Evolutionary conservation across 2,797 vertebrate genomes (phyloP).

Genomic region (Pteropus rufus): DNA sequence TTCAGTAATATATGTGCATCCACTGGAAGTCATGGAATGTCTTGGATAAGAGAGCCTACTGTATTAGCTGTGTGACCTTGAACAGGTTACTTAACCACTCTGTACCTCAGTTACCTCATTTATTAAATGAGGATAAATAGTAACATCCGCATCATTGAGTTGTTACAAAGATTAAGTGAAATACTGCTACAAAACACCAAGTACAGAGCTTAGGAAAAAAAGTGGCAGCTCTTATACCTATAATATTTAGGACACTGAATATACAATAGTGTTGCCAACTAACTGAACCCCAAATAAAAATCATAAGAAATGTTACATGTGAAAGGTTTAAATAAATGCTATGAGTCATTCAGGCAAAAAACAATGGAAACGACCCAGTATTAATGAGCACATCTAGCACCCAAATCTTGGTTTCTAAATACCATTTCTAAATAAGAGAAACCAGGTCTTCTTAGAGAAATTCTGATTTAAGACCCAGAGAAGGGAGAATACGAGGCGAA

Average conservation of each 20-base stretch:
- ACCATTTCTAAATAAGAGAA: not conserved
- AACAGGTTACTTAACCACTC: not conserved
- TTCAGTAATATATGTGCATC: not conserved
- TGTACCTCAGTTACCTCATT: not conserved
- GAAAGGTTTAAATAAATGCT: not conserved
- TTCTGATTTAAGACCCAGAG: not conserved
- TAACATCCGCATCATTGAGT: not conserved
- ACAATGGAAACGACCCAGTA: not conserved
- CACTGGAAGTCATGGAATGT: not conserved
- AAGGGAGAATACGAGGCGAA: not conserved
- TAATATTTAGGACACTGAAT: not conserved
- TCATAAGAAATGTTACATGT: not conserved
- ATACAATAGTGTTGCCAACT: not conserved
- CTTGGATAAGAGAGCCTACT: not conserved
- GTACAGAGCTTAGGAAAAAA: not conserved
- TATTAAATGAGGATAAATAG: not conserved
- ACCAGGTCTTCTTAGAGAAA: not conserved
- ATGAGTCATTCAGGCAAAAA: not conserved
- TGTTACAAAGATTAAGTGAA: not conserved
- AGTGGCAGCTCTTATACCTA: not conserved
- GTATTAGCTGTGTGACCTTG: not conserved
- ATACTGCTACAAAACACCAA: not conserved
- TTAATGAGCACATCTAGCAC: not conserved
- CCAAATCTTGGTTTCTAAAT: conserved; percentile 1
- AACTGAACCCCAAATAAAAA: not conserved